Base-by-base conservation (phyloP, 2,888 invertebrate species). In the Nipponacmea schrenckii region DNA sequence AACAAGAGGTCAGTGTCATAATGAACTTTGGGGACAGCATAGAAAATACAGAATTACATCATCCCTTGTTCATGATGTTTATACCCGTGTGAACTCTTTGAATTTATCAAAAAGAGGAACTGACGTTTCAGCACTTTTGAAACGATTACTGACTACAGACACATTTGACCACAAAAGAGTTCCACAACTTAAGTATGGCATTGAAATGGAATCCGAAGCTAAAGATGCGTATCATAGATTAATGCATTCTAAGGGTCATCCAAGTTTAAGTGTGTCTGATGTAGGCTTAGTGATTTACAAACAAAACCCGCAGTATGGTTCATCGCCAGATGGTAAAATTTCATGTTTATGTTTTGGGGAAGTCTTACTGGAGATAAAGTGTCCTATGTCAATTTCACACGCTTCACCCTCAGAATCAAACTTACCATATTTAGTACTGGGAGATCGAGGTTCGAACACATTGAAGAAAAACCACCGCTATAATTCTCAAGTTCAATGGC, bases 401-500 rank as follows among this genome's bases (percentile, higher is more conserved):
- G 24, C 20, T 31, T 20, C 1, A 7, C 64, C 64, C 8, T 24
- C n/a, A 20, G 64, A 27, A 39, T 17, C 17, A 7, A 26, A 64
- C n/a, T 12, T 24, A 10, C 17, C 17, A 27, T 64, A 26, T 64
- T 39, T 64, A 39, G 8, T 12, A 17, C 14, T 14, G 3, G 17
- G 17, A 7, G 26, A 31, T 31, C 7, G 10, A 24, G 39, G 17
- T 10, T 15, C 17, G 15, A 10, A 7, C 14, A 20, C 17, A 64
- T 64, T 64, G n/a, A 31, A 17, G n/a, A n/a, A 39, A 24, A 20
- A 15, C 8, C 64, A 64, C 26, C 3, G 27, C 8, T 64, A 64
- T 24, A n/a, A 64, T 39, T 31, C 27, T 12, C 64, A 64, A 64
- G 15, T 64, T 64, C 64, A 64, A 17, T 64, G 64, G 64, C 64